A percentile compares a stretch with the other conserved stretches of the same genome.
phyloP scores from a whole-genome alignment of 2,797 vertebrate species.

The Argya squamiceps region DNA sequence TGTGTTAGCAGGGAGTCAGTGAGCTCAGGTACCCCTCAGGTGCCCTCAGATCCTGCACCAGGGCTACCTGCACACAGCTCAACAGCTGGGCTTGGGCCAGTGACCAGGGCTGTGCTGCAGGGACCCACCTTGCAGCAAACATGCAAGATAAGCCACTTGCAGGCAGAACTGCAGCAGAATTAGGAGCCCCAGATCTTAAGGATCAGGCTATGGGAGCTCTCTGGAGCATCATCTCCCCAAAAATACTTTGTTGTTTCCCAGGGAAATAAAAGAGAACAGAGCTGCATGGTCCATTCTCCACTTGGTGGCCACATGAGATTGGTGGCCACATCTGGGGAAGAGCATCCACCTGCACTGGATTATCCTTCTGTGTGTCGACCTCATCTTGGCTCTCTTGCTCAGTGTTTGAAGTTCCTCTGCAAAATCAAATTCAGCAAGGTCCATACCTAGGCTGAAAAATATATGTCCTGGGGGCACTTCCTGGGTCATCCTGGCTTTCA shows the following conservation, averaged over 20 bases:
- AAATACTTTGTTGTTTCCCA: not conserved
- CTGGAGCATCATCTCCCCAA: not conserved
- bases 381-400: not conserved
- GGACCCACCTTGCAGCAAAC: not conserved
- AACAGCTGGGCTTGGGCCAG: not conserved
- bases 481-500: conserved; percentile 56
- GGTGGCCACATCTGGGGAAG: not conserved
- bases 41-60: not conserved
- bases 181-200: not conserved
- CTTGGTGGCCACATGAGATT: not conserved
- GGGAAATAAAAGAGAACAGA: not conserved
- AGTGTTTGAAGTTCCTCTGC: conserved; percentile 26
- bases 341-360: conserved; percentile 37
- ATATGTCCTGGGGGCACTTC: not conserved
- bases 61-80: fast-evolving
- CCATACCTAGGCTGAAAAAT: conserved; percentile 41
- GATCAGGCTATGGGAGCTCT: fast-evolving
- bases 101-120: not conserved
- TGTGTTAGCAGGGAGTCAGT: not conserved
- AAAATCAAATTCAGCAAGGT: conserved; percentile 19
- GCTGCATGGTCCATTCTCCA: not conserved
- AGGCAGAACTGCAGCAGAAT: not conserved
- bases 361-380: not conserved
- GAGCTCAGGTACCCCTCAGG: not conserved
- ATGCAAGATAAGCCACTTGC: not conserved